Evolutionary conservation across 2,113 vertebrate genomes (phyloP), one percentile per base, ranked within the genome.

Genomic region (Progne subis): DNA sequence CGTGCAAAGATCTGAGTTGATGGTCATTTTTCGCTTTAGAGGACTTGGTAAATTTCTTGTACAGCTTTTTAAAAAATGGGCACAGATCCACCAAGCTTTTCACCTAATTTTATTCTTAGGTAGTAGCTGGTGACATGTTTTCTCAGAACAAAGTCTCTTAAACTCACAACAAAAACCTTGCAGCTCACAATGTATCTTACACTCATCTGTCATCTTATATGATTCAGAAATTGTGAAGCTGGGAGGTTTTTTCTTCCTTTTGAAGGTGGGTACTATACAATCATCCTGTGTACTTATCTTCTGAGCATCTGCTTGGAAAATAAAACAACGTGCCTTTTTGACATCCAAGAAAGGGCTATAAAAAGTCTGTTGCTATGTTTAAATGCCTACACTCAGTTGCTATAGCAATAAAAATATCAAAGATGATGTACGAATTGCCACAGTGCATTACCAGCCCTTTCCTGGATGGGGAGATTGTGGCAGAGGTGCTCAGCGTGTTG

Each of bases 311-410:
- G 83, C 92, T 97, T 88, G 94, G 95, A 96, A 97, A 96, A 96
- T 97, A 96, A 94, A 97, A 91, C 91, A 91, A 76, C 71, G n/a
- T 96, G 90, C 83, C 90, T 74, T 94, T 96, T 88, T 95, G 88
- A 94, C 94, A 97, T 97, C 86, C 75, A 93, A 95, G 86, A 92
- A 95, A 94, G 82, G 91, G 87, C 96, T 97, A 97, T 97, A 94
- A 97, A 97, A 97, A 97, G 96, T 86, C 95, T 96, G 95, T 95
- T 96, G 97, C 96, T 96, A 87, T 96, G 96, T 97, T 97, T 97
- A 96, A 97, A 94, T 95, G 95, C 94, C 94, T 96, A 76, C 92
- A 84, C 61, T 88, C 57, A 24, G 97, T 97, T 97, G 91, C 95
- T 96, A 97, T 97, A 95, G 96, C 90, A 96, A 97, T 97, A 96